Conservation (phyloP, 92 coral and sea anemone genomes). For the Anthopleura xanthogrammica region DNA sequence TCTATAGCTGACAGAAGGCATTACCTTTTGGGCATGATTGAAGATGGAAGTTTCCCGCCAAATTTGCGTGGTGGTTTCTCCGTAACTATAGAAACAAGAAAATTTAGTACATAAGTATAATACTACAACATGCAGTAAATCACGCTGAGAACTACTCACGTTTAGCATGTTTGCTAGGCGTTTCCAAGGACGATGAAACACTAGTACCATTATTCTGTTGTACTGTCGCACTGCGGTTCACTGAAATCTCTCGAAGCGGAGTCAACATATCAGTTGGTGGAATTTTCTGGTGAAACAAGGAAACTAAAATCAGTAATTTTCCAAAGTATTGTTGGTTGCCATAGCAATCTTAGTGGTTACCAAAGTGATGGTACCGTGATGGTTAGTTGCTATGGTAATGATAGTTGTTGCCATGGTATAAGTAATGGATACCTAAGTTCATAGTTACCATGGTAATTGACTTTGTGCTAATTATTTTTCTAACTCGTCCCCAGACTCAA, state of each 20-base stretch:
- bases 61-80: conserved; percentile 13
- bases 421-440: neutral
- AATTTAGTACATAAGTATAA: neutral
- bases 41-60: neutral
- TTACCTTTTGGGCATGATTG: conserved; percentile 62
- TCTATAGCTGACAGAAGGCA: neutral
- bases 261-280: conserved; percentile 37
- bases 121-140: neutral
- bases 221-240: conserved; percentile 32
- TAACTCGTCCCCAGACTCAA: too few relatives aligned
- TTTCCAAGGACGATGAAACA: conserved; percentile 28
- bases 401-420: neutral
- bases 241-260: conserved; percentile 67
- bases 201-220: conserved; percentile 42
- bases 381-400: neutral
- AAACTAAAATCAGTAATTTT: neutral
- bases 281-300: neutral
- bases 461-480: neutral
- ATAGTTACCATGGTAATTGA: neutral
- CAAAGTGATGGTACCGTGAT: neutral
- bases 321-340: neutral
- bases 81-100: conserved; percentile 1
- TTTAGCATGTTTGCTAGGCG: conserved; percentile 31
- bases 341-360: neutral
- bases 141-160: neutral